A percentile compares a stretch with the other conserved stretches of the same genome.
phyloP scores from a whole-genome alignment of 2,113 vertebrate genomes.

The Sceloporus undulatus region DNA sequence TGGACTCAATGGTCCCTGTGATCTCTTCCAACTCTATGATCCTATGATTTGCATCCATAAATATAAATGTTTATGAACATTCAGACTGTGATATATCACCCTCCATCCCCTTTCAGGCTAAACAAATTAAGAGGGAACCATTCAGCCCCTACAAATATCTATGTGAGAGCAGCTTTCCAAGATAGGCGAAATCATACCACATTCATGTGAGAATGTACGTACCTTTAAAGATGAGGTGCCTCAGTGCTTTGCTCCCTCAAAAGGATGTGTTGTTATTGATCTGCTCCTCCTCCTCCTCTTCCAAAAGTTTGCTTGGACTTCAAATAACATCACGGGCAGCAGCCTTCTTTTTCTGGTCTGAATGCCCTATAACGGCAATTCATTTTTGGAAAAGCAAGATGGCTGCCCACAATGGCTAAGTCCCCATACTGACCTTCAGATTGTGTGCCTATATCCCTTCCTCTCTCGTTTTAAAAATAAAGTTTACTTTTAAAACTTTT shows the following conservation, averaged over 20 bases:
- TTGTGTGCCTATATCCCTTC: not conserved
- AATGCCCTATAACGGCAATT: not conserved
- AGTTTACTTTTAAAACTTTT: constrained; percentile 16
- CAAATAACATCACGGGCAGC: not conserved
- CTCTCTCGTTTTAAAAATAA: not conserved
- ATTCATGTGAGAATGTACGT: not conserved
- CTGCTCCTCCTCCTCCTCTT: not conserved
- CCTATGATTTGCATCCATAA: too few species aligned
- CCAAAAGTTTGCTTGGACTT: not conserved
- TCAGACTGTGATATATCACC: too few species aligned
- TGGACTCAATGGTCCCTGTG: too few species aligned
- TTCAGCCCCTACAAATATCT: too few species aligned
- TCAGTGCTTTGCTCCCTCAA: not conserved
- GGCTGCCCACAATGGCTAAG: not conserved
- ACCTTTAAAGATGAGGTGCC: not conserved
- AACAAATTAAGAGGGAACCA: too few species aligned
- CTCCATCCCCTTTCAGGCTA: too few species aligned
- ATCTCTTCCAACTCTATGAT: too few species aligned
- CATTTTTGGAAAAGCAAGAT: not conserved
- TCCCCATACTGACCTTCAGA: constrained; percentile 43
- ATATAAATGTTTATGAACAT: too few species aligned
- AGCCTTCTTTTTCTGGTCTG: not conserved
- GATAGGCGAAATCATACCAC: too few species aligned
- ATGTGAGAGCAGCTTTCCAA: too few species aligned
- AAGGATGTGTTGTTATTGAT: too few species aligned